phyloP scores from a whole-genome alignment of 2,888 invertebrate species.

The Iselma pallidipennis region DNA sequence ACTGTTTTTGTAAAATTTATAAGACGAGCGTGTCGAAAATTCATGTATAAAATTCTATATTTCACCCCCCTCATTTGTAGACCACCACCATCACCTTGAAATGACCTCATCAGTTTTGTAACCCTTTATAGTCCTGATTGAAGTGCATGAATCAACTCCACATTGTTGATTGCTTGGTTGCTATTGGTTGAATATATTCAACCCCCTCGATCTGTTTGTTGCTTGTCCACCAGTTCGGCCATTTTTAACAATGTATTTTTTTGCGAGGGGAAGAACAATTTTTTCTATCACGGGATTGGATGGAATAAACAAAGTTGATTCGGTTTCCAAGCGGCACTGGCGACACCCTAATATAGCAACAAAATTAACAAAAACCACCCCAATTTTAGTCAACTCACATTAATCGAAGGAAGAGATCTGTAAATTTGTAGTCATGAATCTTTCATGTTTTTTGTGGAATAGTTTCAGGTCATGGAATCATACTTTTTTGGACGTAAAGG shows the following conservation, averaged over 20 bases:
- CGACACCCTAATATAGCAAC: not conserved
- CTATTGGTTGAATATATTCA: slow-evolving; percentile 40
- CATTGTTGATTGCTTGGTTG: slow-evolving; percentile 41
- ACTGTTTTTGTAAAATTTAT: too few relatives aligned
- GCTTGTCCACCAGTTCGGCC: slow-evolving; percentile 35
- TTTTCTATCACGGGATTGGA: not conserved
- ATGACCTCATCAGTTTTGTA: slow-evolving; percentile 51
- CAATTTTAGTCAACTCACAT: too few relatives aligned
- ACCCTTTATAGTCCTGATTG: slow-evolving; percentile 49
- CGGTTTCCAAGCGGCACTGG: not conserved
- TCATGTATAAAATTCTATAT: slow-evolving; percentile 22
- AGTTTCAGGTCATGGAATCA: too few relatives aligned
- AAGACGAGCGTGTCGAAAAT: slow-evolving; percentile 5
- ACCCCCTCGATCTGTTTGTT: slow-evolving; percentile 35
- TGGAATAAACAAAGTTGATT: too few relatives aligned
- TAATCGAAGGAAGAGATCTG: too few relatives aligned
- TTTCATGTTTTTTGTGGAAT: too few relatives aligned
- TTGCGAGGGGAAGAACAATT: slow-evolving; percentile 10
- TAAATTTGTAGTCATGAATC: too few relatives aligned
- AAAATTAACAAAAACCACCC: not conserved
- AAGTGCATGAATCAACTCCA: slow-evolving; percentile 49
- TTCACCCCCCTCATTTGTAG: slow-evolving; percentile 18
- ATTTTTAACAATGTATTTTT: slow-evolving; percentile 38
- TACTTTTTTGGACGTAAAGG: not conserved
- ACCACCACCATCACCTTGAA: slow-evolving; percentile 38